phyloP scores from a whole-genome alignment of 2,888 invertebrate genomes.

The Synanthedon andrenaeformis region DNA sequence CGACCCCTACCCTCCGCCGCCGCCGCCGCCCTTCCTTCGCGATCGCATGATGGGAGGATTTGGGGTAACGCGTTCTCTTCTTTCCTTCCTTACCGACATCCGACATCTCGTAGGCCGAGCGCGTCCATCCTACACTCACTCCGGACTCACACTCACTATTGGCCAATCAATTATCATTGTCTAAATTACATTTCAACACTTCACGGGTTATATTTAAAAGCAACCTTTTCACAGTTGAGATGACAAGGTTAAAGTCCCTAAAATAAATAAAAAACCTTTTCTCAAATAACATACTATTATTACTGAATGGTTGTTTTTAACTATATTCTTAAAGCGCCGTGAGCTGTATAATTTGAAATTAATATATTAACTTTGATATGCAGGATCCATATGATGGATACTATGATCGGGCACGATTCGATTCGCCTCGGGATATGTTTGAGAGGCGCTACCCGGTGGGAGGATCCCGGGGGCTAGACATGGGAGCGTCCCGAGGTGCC shows the following conservation, averaged over 20 bases:
- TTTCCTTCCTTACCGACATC: slow-evolving; percentile 36
- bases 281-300: too few relatives aligned
- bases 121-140: slow-evolving; percentile 31
- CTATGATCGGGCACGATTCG: slow-evolving; percentile 82
- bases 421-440: slow-evolving; percentile 83
- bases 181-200: too few relatives aligned
- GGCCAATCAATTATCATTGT: slow-evolving; percentile 6
- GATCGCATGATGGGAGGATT: slow-evolving; percentile 93
- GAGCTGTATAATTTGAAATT: too few relatives aligned
- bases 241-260: too few relatives aligned
- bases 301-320: too few relatives aligned
- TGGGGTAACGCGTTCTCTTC: slow-evolving; percentile 75
- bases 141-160: slow-evolving; percentile 23
- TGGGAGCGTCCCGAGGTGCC: slow-evolving; percentile 64
- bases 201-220: too few relatives aligned
- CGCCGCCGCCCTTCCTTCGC: slow-evolving; percentile 90
- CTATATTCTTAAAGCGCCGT: too few relatives aligned
- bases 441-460: slow-evolving; percentile 82
- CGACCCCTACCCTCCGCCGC: slow-evolving; percentile 91
- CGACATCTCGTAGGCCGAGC: slow-evolving; percentile 50
- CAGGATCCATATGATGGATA: slow-evolving; percentile 83
- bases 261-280: too few relatives aligned
- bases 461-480: slow-evolving; percentile 63
- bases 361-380: slow-evolving; percentile 2
- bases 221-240: too few relatives aligned